Evolutionary conservation across 2,113 vertebrate species (phyloP), one percentile per base, ranked within the genome.

Genomic region (Colaptes auratus): DNA sequence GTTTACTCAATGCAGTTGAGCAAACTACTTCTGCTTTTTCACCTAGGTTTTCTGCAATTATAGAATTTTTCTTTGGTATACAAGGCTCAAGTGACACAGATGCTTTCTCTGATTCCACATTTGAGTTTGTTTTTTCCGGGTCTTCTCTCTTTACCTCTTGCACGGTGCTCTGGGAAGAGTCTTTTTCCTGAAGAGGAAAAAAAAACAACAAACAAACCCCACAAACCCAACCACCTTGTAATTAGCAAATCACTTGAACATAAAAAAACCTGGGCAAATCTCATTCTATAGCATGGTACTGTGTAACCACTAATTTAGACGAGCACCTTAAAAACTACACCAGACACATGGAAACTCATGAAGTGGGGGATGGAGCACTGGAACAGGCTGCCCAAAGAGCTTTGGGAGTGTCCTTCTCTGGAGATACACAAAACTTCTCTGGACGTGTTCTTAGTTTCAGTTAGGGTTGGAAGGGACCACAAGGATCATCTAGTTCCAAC

Each of bases 101-200:
- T 71, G 70, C 65, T 33, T 94, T 84, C 80, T 96, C 73, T 65
- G 93, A 92, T 14, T 82, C 64, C 36, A 56, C 30, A 78, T 72
- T 88, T 85, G 67, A 48, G 27, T 67, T 91, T 44, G 35, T 39
- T 96, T 97, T 76, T 76, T 93, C 52, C 7, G 31, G n/a, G 56
- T 42, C 56, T 71, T 88, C 67, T 39, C 63, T 90, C 92, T 92
- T 85, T 88, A 61, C 35, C n/a, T 92, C 91, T 59, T 89, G 93
- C 75, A 64, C 25, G 69, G 64, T 97, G 23, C 78, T 77, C 85
- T 35, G 87, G 91, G 89, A 97, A 82, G 76, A 50, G 36, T 48
- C 90, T 36, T 96, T 93, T 90, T 89, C 97, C 97, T 98, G 96
- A 20, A 97, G 94, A 82, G 95, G 17, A 65, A 90, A 94, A 15